Evolutionary conservation across 2,888 invertebrate genomes (phyloP).

Genomic region (Mayetiola destructor): DNA sequence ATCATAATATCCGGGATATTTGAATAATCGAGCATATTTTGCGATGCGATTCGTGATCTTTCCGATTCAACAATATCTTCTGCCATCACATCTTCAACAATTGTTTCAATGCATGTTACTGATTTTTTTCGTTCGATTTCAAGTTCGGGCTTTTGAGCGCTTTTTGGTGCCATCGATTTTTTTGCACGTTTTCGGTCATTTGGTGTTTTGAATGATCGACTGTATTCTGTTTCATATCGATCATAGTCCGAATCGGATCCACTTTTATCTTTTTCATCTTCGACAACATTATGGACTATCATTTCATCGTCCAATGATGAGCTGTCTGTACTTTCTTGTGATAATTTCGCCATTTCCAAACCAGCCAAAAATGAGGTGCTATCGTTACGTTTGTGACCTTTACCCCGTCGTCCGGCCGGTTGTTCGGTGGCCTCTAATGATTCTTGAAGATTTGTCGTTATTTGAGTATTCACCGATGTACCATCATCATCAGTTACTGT

Average conservation of each 20-base stretch:
- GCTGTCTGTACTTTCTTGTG: constrained; percentile 24
- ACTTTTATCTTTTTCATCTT: constrained; percentile 32
- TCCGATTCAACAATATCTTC: constrained; percentile 27
- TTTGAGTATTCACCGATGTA: constrained; percentile 20
- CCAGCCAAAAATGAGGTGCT: constrained; percentile 35
- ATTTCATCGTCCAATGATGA: constrained; percentile 32
- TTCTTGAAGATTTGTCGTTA: constrained; percentile 22
- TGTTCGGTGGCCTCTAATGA: constrained; percentile 20
- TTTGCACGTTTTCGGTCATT: constrained; percentile 25
- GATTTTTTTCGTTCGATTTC: constrained; percentile 24
- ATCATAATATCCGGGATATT: constrained; percentile 33
- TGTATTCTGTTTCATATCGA: constrained; percentile 36
- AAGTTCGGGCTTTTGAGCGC: constrained; percentile 17
- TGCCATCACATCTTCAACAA: constrained; percentile 33
- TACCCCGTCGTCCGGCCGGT: constrained; percentile 25
- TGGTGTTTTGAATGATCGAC: constrained; percentile 34
- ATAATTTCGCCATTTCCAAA: constrained; percentile 26
- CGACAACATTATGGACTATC: constrained; percentile 22
- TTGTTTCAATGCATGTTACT: constrained; percentile 31
- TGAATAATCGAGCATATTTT: constrained; percentile 34
- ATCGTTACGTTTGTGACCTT: constrained; percentile 42
- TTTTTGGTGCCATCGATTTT: constrained; percentile 20
- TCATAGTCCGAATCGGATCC: constrained; percentile 38
- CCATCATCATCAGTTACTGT: constrained; percentile 23
- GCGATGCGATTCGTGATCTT: constrained; percentile 24